Conservation (phyloP, 2,888 invertebrate genomes). For the Mylabris sibirica region DNA sequence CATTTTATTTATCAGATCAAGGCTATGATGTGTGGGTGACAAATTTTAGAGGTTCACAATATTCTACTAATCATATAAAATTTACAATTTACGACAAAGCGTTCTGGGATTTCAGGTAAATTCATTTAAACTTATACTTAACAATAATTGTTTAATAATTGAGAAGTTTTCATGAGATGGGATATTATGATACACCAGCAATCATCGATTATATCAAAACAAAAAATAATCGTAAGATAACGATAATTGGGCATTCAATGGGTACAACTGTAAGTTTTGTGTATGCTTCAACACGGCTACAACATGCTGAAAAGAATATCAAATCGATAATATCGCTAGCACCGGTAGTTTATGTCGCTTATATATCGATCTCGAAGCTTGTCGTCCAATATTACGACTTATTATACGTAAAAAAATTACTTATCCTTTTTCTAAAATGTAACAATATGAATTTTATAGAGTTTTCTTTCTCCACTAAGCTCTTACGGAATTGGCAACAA, state of each 20-base stretch:
- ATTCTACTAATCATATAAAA: conserved; percentile 70
- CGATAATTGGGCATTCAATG: conserved; percentile 89
- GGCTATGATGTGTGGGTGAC: conserved; percentile 82
- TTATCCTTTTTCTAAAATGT: not conserved
- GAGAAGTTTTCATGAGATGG: conserved; percentile 81
- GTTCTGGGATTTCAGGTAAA: conserved; percentile 71
- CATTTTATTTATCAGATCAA: conserved; percentile 68
- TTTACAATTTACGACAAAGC: conserved; percentile 63
- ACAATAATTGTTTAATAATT: not conserved
- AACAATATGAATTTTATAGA: not conserved
- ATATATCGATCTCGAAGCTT: conserved; percentile 56
- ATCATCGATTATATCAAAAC: conserved; percentile 74
- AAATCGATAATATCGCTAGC: conserved; percentile 71
- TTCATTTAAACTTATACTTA: not conserved
- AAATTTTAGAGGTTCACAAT: conserved; percentile 81
- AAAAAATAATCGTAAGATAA: conserved; percentile 60
- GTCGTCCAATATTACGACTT: conserved; percentile 20
- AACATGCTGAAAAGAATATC: conserved; percentile 70
- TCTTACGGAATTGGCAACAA: not conserved
- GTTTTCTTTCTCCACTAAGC: not conserved
- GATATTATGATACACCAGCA: conserved; percentile 82
- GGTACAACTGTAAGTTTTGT: conserved; percentile 78
- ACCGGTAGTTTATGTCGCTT: conserved; percentile 70
- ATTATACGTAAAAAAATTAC: conserved; percentile 24
- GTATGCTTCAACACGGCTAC: conserved; percentile 70